Conservation (phyloP, 2,797 vertebrate genomes). For the Anableps anableps region DNA sequence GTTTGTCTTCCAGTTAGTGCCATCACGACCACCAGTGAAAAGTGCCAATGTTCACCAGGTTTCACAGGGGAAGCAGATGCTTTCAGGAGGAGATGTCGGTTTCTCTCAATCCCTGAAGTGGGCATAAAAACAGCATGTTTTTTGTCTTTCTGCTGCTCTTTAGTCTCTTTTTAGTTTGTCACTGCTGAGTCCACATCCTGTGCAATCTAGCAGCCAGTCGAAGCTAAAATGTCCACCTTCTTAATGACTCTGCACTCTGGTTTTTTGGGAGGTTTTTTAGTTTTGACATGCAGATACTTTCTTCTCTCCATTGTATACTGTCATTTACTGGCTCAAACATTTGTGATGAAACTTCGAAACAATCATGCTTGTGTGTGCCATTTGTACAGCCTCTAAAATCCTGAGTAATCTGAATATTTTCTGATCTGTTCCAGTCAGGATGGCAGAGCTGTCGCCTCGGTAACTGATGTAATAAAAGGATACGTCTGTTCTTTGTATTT, state of each 20-base stretch:
- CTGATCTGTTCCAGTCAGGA: constrained; percentile 62
- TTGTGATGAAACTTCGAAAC: constrained; percentile 55
- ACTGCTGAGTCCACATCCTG: constrained; percentile 18
- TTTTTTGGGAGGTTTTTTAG: constrained; percentile 19
- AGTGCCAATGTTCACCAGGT: constrained; percentile 46
- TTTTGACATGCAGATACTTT: constrained; percentile 18
- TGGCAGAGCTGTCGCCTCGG: constrained; percentile 37
- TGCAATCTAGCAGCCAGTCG: constrained; percentile 43
- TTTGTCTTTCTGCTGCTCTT: constrained; percentile 4
- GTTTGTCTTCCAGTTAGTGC: constrained; percentile 71
- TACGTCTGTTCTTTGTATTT: constrained; percentile 26
- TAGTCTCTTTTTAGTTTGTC: constrained; percentile 4
- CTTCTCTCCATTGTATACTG: constrained; percentile 38
- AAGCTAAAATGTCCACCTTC: constrained; percentile 15
- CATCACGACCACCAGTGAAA: constrained; percentile 45
- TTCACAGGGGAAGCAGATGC: not conserved
- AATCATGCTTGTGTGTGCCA: constrained; percentile 30
- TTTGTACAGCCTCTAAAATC: constrained; percentile 69
- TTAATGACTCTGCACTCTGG: constrained; percentile 18
- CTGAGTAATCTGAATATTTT: constrained; percentile 74
- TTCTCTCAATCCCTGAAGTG: constrained; percentile 24
- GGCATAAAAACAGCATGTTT: not conserved
- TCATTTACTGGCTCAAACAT: constrained; percentile 27
- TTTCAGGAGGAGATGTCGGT: constrained; percentile 28
- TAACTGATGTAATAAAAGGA: constrained; percentile 75